These are phyloP conservation scores for Enteromius viviparus DNA, from an alignment of 2,797 vertebrate genomes.

Conservation along the genomic window DNA sequence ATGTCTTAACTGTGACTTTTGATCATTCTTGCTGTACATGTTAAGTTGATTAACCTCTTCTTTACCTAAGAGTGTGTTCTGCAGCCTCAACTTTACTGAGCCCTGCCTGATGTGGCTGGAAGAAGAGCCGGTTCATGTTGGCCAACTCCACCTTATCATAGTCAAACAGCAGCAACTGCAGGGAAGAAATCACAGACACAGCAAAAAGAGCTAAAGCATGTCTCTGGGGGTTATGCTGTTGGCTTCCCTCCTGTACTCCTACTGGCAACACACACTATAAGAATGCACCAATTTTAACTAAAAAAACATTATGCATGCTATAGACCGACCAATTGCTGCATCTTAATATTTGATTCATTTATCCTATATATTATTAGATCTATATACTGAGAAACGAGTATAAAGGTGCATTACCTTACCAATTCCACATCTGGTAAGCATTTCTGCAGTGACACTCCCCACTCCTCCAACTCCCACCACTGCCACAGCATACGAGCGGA, in stretches of 20 bases:
- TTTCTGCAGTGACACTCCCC: conserved; percentile 97
- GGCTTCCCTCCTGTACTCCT: conserved; percentile 5
- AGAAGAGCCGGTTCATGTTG: conserved; percentile 99
- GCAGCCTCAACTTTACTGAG: conserved; percentile 97
- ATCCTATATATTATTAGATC: not conserved
- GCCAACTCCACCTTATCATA: conserved; percentile 98
- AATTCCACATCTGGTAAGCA: conserved; percentile 99
- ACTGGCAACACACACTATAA: not conserved
- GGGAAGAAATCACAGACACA: conserved; percentile 47
- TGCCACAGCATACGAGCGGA: conserved; percentile 89
- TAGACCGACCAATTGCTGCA: not conserved
- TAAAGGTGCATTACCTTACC: conserved; percentile 93
- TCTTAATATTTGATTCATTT: not conserved
- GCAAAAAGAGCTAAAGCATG: conserved; percentile 32
- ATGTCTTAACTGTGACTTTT: not conserved
- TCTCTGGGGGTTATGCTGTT: conserved; percentile 31
- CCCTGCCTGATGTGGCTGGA: conserved; percentile 97
- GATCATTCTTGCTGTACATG: not conserved
- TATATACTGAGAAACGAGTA: not conserved
- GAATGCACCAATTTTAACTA: not conserved
- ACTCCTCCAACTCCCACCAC: conserved; percentile 96
- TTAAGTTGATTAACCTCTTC: not conserved
- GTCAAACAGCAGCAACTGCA: conserved; percentile 94
- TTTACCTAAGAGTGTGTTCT: conserved; percentile 92
- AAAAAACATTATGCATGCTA: not conserved